phyloP scores from a whole-genome alignment of 2,113 vertebrate genomes.

The Leptobrachium leishanense region DNA sequence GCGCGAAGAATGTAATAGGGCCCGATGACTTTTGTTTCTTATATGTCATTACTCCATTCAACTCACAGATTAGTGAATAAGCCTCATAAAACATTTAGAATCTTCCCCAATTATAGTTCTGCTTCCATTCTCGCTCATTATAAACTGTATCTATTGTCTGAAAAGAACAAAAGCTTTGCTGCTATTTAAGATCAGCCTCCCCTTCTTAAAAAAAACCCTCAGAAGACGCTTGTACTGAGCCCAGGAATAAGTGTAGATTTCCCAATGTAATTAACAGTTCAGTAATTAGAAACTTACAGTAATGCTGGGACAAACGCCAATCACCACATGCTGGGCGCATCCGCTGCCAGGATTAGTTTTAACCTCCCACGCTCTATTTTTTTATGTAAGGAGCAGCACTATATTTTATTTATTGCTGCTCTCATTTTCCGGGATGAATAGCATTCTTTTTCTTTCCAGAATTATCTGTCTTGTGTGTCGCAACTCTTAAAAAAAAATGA shows the following conservation, averaged over 20 bases:
- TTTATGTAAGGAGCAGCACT: background rate
- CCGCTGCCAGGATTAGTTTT: conserved; percentile 29
- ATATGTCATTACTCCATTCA: no score
- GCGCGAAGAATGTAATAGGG: no score
- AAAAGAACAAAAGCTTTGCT: no score
- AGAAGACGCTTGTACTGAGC: conserved; percentile 1
- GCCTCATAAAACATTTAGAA: no score
- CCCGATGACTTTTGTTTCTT: no score
- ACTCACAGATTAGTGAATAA: no score
- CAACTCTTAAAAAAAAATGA: background rate
- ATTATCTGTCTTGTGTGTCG: background rate
- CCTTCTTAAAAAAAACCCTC: background rate
- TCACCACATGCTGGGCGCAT: conserved; percentile 33
- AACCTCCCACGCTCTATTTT: conserved; percentile 29
- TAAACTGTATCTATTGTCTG: no score
- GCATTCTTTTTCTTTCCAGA: background rate
- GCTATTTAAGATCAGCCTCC: background rate
- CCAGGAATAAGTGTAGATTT: conserved; percentile 30
- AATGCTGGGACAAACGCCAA: conserved; percentile 34
- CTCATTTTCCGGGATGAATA: background rate
- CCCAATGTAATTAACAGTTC: conserved; percentile 43
- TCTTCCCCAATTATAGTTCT: no score
- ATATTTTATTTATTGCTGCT: conserved; percentile 1
- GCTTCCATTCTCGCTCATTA: no score
- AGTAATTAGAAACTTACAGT: conserved; percentile 43